phyloP scores from a whole-genome alignment of 2,113 vertebrate species.

The Diadophis punctatus region DNA sequence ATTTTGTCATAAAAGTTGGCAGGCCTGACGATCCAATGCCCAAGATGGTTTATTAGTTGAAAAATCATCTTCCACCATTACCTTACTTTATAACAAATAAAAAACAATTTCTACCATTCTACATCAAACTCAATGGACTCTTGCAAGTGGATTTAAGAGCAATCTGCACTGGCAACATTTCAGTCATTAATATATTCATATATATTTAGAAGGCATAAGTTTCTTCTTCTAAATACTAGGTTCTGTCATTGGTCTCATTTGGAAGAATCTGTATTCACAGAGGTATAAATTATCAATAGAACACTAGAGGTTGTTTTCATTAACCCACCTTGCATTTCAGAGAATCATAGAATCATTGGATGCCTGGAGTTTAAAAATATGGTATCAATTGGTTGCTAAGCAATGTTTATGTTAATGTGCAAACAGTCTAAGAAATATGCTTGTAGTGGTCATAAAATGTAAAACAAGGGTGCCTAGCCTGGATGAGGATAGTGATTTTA shows the following conservation, averaged over 20 bases:
- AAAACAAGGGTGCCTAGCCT: background rate
- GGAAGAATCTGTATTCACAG: constrained; percentile 13
- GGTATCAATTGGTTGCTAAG: constrained; percentile 58
- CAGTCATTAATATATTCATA: background rate
- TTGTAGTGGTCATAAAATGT: constrained; percentile 18
- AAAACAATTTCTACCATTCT: background rate
- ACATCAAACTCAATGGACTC: background rate
- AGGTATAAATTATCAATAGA: constrained; percentile 39
- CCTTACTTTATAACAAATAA: background rate
- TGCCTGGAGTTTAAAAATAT: constrained; percentile 39
- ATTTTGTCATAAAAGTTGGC: constrained; percentile 38
- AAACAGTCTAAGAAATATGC: constrained; percentile 39
- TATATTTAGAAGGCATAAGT: constrained; percentile 4
- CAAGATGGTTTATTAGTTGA: constrained; percentile 21
- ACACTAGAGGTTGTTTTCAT: constrained; percentile 52
- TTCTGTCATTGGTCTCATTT: constrained; percentile 31
- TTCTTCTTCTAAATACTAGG: constrained; percentile 17
- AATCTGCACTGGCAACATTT: background rate
- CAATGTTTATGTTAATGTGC: constrained; percentile 37
- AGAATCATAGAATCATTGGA: constrained; percentile 20
- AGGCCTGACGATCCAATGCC: too few species aligned
- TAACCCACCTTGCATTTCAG: constrained; percentile 44
- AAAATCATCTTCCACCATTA: background rate
- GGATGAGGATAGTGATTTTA: background rate
- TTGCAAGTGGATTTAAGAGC: background rate